Conservation (phyloP, 2,113 vertebrate genomes). For the Dipodomys ordii region DNA sequence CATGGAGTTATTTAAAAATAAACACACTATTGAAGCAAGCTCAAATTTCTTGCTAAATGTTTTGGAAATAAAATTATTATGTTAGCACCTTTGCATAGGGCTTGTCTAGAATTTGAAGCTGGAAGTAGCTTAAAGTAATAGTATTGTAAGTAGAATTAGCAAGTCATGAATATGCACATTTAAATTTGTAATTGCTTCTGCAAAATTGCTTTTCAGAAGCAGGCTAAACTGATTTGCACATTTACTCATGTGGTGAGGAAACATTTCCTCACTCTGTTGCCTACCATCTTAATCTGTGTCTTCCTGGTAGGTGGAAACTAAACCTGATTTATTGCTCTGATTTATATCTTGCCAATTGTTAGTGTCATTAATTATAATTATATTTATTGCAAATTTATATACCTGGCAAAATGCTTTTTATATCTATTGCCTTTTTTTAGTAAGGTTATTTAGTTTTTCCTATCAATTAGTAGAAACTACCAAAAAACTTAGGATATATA, state of each 20-base stretch:
- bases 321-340: slow-evolving; percentile 27
- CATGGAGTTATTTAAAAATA: not conserved
- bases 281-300: not conserved
- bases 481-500: not conserved
- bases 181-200: slow-evolving; percentile 15
- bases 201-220: not conserved
- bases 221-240: not conserved
- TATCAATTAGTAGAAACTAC: not conserved
- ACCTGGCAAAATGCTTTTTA: not conserved
- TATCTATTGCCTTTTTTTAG: not conserved
- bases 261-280: not conserved
- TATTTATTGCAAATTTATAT: slow-evolving; percentile 2
- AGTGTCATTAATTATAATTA: not conserved
- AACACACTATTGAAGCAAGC: not conserved
- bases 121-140: not conserved
- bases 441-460: slow-evolving; percentile 15
- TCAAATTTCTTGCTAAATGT: not conserved
- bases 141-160: not conserved
- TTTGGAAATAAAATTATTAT: not conserved
- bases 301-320: slow-evolving; percentile 18
- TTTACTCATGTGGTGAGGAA: not conserved
- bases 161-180: not conserved
- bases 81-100: not conserved
- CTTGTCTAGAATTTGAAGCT: not conserved
- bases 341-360: slow-evolving; percentile 58